Conservation (phyloP, 2,888 invertebrate genomes). For the Baronia brevicornis region DNA sequence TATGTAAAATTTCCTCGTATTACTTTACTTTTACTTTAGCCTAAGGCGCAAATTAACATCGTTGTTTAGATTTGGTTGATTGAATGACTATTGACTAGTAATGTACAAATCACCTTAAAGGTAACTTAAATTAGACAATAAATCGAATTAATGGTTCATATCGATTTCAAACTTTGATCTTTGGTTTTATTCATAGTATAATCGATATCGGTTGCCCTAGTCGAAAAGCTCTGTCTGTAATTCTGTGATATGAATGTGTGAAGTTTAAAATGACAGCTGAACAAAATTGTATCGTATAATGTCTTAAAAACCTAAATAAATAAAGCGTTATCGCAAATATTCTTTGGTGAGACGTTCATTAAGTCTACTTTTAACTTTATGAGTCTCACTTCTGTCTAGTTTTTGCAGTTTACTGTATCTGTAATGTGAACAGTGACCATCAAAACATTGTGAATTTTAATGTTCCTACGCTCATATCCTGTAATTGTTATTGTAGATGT, state of each 20-base stretch:
- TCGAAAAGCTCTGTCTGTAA: neutral
- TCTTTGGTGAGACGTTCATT: constrained; percentile 35
- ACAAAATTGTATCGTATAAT: constrained; percentile 36
- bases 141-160: too few species aligned
- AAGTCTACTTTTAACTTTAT: constrained; percentile 7
- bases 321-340: constrained; percentile 32
- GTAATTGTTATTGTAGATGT: constrained; percentile 41
- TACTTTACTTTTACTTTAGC: too few species aligned
- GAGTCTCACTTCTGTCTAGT: constrained; percentile 25
- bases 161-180: too few species aligned
- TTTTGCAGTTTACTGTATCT: constrained; percentile 30
- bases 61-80: too few species aligned
- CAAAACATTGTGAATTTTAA: constrained; percentile 36
- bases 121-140: too few species aligned
- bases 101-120: too few species aligned
- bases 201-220: too few species aligned
- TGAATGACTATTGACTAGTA: too few species aligned
- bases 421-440: constrained; percentile 33
- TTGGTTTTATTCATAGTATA: too few species aligned
- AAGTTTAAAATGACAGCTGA: constrained; percentile 18
- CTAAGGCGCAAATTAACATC: too few species aligned
- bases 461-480: constrained; percentile 50
- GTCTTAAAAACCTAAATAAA: constrained; percentile 40
- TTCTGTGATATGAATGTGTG: constrained; percentile 2
- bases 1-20: too few species aligned